Conservation (phyloP, 2,113 vertebrate genomes). For the Aldabrachelys gigantea region DNA sequence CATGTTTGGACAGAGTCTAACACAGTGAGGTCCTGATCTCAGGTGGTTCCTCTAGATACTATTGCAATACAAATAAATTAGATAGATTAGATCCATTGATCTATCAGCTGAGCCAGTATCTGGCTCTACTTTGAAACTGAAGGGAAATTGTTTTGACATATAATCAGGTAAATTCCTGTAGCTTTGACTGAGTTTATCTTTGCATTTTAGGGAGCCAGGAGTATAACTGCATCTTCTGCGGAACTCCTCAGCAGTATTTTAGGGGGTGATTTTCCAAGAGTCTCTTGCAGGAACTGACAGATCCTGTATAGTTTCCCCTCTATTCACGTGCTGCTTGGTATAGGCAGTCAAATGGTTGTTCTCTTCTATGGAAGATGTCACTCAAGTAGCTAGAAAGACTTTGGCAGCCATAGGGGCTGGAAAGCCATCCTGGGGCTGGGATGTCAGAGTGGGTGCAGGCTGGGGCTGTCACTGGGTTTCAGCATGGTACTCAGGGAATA, state of each 20-base stretch:
- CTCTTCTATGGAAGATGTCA: not conserved
- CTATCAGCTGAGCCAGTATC: not conserved
- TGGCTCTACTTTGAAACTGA: not conserved
- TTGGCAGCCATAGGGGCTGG: accelerated
- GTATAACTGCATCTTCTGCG: not conserved
- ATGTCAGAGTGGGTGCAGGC: not conserved
- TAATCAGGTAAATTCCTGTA: not conserved
- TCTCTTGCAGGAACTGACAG: not conserved
- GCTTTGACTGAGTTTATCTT: not conserved
- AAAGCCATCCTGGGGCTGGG: not conserved
- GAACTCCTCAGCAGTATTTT: not conserved
- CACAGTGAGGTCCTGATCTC: not conserved
- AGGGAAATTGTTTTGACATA: not conserved
- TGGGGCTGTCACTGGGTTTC: not conserved
- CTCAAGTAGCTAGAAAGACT: not conserved
- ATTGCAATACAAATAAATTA: not conserved
- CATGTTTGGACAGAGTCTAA: not conserved
- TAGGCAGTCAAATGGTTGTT: accelerated
- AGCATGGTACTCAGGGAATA: not conserved
- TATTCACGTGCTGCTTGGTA: not conserved
- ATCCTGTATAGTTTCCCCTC: not conserved
- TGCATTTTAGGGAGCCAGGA: not conserved
- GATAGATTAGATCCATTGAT: not conserved
- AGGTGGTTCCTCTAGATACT: not conserved
- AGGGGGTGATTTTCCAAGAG: not conserved